Base-by-base conservation (phyloP, 2,888 invertebrate genomes). In the Pyrochroa serraticornis region DNA sequence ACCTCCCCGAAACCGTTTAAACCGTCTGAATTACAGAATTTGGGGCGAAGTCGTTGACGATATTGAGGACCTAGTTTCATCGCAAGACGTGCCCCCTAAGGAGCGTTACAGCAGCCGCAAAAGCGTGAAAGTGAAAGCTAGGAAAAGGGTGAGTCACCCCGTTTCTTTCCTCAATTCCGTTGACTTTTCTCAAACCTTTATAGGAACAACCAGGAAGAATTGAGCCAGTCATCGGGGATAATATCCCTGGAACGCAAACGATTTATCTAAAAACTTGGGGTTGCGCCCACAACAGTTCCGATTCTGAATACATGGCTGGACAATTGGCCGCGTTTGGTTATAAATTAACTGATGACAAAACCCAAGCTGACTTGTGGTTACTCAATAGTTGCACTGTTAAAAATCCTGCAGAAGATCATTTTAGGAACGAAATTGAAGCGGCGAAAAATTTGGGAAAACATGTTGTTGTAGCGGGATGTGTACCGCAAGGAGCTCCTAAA, bases 251-350 rank as follows among this genome's bases (percentile, higher is more conserved):
- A 1, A 92, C 92, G 0, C 89, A 92, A 78, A 87, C 83, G 39
- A 85, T 95, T 41, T 95, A 88, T 71, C 85, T 97, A 1, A 95
- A 95, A 80, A 97, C 97, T 54, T 97, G 97, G 97, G 97, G 97
- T 3, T 98, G 97, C 78, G 92, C 97, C 0, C 98, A 99, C 81
- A 99, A 99, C 79, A 96, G 89, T 77, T 96, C 96, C 0, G 98
- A 99, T 78, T 92, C 95, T 0, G 98, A 99, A 82, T 99, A 99
- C 76, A 99, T 99, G 98, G 95, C 96, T 0, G 98, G 98, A 0
- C 89, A 96, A 68, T 81, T 99, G 54, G 90, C 93, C 0, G 85
- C 90, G 0, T 92, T 90, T 71, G 97, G 97, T 0, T 97, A 96
- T 77, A 85, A 84, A 51, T 82, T 97, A 42, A 92, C 91, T 0